Conservation (phyloP, 1,140 invertebrate genomes). For the Reticulitermes speratus region DNA sequence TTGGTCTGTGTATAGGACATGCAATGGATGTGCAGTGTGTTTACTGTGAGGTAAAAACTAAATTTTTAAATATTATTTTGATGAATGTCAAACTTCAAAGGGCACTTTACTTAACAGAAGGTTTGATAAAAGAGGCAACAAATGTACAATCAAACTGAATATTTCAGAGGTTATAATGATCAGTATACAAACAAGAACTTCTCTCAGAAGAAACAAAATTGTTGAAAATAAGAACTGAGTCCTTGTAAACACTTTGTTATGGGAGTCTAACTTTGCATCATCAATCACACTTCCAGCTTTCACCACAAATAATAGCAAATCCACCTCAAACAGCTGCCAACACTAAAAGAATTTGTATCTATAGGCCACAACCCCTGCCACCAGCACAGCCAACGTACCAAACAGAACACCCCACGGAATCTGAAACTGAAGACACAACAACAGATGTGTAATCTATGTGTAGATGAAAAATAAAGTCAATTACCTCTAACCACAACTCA, state of each 20-base stretch:
- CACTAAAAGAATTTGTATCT: constrained; percentile 21
- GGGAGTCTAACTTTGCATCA: not conserved
- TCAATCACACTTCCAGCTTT: not conserved
- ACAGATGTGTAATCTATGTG: too few relatives aligned
- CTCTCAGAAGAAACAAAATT: not conserved
- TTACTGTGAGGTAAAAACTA: too few relatives aligned
- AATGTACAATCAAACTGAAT: too few relatives aligned
- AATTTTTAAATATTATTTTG: too few relatives aligned
- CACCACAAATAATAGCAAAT: not conserved
- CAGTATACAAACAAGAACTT: not conserved
- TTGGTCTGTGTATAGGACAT: too few relatives aligned
- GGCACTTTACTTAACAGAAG: too few relatives aligned
- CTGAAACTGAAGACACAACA: not conserved
- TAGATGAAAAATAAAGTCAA: too few relatives aligned
- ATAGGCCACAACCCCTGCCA: constrained; percentile 21
- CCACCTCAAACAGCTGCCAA: not conserved
- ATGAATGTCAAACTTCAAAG: too few relatives aligned
- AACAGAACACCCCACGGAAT: constrained; percentile 19
- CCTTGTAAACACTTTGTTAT: not conserved
- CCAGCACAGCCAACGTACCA: constrained; percentile 14
- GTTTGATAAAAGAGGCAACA: too few relatives aligned
- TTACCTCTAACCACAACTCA: too few relatives aligned
- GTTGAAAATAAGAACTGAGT: not conserved
- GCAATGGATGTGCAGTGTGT: too few relatives aligned
- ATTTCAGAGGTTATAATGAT: too few relatives aligned